A percentile compares a stretch with the other conserved stretches of the same genome.
Evolutionary conservation across 1,140 invertebrate species (phyloP).

Genomic region (Sesamia nonagrioides): DNA sequence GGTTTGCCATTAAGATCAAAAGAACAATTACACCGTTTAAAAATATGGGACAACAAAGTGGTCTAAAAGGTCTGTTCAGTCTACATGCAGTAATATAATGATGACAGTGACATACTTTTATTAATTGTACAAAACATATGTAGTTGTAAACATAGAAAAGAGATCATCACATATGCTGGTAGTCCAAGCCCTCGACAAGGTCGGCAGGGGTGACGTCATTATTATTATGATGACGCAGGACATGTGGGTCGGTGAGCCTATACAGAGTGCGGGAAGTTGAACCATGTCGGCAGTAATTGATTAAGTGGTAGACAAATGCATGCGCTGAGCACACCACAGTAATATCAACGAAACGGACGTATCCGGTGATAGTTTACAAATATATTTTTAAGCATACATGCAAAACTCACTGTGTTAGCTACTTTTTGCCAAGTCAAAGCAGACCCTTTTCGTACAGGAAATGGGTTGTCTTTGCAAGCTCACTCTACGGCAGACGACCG

Average conservation of each 20-base stretch:
- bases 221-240: slow-evolving; percentile 74
- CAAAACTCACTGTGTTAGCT: background rate
- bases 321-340: slow-evolving; percentile 31
- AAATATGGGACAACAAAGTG: background rate
- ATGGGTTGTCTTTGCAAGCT: background rate
- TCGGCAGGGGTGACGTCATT: slow-evolving; percentile 77
- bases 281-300: slow-evolving; percentile 70
- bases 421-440: background rate
- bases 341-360: slow-evolving; percentile 55
- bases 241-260: slow-evolving; percentile 65
- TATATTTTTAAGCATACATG: slow-evolving; percentile 25
- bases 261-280: slow-evolving; percentile 64
- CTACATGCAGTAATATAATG: background rate
- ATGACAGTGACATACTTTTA: slow-evolving; percentile 36
- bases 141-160: slow-evolving; percentile 61
- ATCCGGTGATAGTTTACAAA: slow-evolving; percentile 63
- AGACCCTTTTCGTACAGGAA: background rate
- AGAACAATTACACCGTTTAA: background rate
- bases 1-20: too few species aligned
- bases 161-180: slow-evolving; percentile 58
- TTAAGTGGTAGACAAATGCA: slow-evolving; percentile 66
- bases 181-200: slow-evolving; percentile 73
- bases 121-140: slow-evolving; percentile 56
- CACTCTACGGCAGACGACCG: background rate
- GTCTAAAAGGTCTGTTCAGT: background rate